phyloP scores from a whole-genome alignment of 2,888 invertebrate species.

The Lepidochrysops patricia region DNA sequence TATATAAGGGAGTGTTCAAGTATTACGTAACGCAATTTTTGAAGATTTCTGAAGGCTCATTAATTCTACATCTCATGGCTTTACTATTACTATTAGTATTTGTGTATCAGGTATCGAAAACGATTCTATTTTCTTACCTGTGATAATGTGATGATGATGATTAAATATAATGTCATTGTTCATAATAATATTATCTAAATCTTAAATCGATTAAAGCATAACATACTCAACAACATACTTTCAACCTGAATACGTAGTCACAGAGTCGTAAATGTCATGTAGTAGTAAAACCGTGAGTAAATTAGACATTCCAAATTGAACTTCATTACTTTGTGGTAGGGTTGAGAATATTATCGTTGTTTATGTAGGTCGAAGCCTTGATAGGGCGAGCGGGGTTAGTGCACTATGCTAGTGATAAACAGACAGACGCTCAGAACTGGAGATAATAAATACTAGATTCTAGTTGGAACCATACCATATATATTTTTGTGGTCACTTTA shows the following conservation, averaged over 20 bases:
- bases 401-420: slow-evolving; percentile 1
- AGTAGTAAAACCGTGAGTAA: not conserved
- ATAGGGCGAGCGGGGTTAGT: not conserved
- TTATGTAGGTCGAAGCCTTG: slow-evolving; percentile 8
- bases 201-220: not conserved
- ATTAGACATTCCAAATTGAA: not conserved
- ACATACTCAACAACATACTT: not conserved
- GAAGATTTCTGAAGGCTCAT: too few species aligned
- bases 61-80: too few species aligned
- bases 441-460: not conserved
- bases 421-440: not conserved
- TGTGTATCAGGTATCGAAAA: too few species aligned
- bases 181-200: not conserved
- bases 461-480: too few species aligned
- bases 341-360: not conserved
- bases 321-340: not conserved
- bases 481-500: too few species aligned
- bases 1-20: too few species aligned
- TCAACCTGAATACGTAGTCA: not conserved
- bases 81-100: too few species aligned
- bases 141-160: not conserved
- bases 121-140: too few species aligned
- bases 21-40: too few species aligned
- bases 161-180: not conserved
- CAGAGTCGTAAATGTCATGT: not conserved